These are phyloP conservation scores for Nomia melanderi DNA, from an alignment of 1,140 invertebrate genomes.

Conservation along the genomic window DNA sequence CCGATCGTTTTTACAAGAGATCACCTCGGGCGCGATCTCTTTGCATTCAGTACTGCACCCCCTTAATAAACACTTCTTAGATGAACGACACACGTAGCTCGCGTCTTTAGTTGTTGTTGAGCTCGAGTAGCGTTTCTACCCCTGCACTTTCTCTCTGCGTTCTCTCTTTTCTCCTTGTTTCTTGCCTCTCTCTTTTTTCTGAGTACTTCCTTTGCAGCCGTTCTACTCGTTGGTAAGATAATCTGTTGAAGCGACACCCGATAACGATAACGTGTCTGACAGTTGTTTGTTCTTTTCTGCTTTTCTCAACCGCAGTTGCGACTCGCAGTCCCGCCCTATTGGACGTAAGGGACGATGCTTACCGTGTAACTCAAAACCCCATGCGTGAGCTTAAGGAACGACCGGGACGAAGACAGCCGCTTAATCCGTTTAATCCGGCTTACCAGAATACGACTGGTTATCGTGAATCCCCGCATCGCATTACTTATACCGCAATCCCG, in stretches of 20 bases:
- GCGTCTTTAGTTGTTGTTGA: neutral
- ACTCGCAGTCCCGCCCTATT: slow-evolving; percentile 25
- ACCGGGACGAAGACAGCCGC: slow-evolving; percentile 63
- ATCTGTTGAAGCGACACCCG: neutral
- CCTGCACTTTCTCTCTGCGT: neutral
- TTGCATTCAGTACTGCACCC: slow-evolving; percentile 12
- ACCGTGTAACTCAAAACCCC: slow-evolving; percentile 59
- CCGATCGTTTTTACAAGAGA: slow-evolving; percentile 39
- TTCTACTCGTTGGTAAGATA: too few relatives aligned
- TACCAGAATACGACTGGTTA: slow-evolving; percentile 67
- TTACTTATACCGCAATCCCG: slow-evolving; percentile 63
- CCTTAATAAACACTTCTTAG: slow-evolving; percentile 4
- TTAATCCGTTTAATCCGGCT: slow-evolving; percentile 67
- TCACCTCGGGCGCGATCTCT: slow-evolving; percentile 22
- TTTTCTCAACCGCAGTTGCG: slow-evolving; percentile 30
- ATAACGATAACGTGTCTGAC: slow-evolving; percentile 17
- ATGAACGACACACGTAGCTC: neutral
- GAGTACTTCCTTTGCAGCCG: too few relatives aligned
- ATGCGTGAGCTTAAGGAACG: slow-evolving; percentile 61
- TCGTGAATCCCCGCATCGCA: slow-evolving; percentile 57
- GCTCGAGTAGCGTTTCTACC: neutral
- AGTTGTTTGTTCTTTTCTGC: slow-evolving; percentile 35
- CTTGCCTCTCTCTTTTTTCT: neutral
- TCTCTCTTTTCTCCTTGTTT: neutral
- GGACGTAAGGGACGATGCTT: slow-evolving; percentile 51